Evolutionary conservation across 1,140 invertebrate genomes (phyloP).

Genomic region (Melitaea cinxia): DNA sequence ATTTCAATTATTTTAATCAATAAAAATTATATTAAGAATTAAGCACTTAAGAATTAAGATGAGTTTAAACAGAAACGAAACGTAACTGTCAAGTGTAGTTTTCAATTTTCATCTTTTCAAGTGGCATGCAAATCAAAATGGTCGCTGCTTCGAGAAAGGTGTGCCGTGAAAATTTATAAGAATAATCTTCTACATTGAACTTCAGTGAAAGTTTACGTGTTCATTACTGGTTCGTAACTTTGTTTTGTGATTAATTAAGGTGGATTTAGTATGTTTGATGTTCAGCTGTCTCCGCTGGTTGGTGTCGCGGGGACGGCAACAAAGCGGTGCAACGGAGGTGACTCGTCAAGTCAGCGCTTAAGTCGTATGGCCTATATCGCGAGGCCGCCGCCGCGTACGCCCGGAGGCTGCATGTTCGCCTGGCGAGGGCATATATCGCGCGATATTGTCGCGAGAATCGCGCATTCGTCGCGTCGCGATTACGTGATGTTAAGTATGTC

Average conservation of each 20-base stretch:
- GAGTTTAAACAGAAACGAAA: conserved; percentile 3
- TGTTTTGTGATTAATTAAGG: conserved; percentile 78
- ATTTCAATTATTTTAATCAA: too few relatives aligned
- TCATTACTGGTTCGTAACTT: conserved; percentile 79
- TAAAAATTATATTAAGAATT: too few relatives aligned
- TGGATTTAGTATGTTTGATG: conserved; percentile 77
- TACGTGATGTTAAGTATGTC: conserved; percentile 72
- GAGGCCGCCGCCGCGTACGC: conserved; percentile 68
- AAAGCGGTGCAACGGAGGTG: conserved; percentile 54
- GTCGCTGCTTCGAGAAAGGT: conserved; percentile 73
- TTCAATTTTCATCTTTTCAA: conserved; percentile 16
- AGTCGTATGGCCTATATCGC: conserved; percentile 58
- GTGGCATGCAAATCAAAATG: conserved; percentile 67
- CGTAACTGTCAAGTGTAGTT: conserved; percentile 19
- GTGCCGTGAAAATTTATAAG: conserved; percentile 70
- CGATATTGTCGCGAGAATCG: conserved; percentile 51
- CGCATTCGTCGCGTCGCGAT: conserved; percentile 65
- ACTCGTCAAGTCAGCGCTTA: conserved; percentile 37
- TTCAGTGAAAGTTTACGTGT: conserved; percentile 78
- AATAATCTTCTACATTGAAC: conserved; percentile 65
- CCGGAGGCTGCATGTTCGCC: conserved; percentile 72
- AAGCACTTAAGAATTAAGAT: not conserved
- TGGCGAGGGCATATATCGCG: conserved; percentile 63
- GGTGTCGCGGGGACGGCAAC: conserved; percentile 43
- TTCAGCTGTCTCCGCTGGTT: conserved; percentile 53